Evolutionary conservation across 2,888 invertebrate species (phyloP).

Genomic region (Dolomedes plantarius): DNA sequence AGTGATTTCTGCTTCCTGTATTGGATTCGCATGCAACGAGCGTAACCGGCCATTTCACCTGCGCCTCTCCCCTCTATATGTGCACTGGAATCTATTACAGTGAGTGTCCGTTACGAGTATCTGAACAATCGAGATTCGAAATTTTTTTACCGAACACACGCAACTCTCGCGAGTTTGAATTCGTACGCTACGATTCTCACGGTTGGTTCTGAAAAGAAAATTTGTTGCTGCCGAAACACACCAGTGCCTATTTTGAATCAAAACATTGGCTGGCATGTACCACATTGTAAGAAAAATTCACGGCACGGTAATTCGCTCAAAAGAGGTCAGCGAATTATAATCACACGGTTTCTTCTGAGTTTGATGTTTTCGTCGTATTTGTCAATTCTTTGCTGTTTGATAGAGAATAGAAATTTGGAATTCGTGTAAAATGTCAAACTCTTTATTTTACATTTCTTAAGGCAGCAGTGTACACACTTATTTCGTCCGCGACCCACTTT

Average conservation of each 20-base stretch:
- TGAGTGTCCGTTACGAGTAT: conserved; percentile 59
- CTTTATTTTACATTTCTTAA: no score
- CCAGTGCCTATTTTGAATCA: neutral
- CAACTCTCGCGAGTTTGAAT: neutral
- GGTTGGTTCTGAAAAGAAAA: conserved; percentile 45
- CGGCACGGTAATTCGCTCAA: no score
- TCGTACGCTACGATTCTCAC: conserved; percentile 63
- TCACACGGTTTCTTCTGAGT: no score
- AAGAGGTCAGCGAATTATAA: no score
- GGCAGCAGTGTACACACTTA: no score
- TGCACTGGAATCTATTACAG: conserved; percentile 10
- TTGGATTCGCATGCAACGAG: neutral
- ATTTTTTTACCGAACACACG: conserved; percentile 23
- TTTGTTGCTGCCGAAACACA: neutral
- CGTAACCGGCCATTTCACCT: conserved; percentile 12
- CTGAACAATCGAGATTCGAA: conserved; percentile 47
- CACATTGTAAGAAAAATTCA: no score
- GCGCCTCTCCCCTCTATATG: conserved; percentile 7
- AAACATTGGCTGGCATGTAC: neutral
- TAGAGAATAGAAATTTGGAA: no score
- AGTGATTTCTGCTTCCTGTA: neutral
- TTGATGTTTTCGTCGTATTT: no score
- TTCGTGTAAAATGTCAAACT: no score
- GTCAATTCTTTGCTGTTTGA: no score
- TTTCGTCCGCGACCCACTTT: no score